Base-by-base conservation (phyloP, 2,797 vertebrate genomes). In the Coranthus polyacanthus region DNA sequence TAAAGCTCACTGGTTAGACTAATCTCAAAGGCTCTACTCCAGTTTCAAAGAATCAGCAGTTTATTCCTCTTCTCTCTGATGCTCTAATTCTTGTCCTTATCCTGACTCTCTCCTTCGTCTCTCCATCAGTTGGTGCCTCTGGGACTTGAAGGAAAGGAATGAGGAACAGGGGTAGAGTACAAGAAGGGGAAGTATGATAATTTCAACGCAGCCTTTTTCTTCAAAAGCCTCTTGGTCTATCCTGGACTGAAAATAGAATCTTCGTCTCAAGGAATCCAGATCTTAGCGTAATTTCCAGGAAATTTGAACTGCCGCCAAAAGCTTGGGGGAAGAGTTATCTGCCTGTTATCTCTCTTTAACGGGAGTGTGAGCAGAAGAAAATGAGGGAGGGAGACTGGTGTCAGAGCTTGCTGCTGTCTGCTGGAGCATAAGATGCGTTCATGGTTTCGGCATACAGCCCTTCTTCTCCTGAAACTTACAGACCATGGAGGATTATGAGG, bases 101-200 rank as follows among this genome's bases (percentile, higher is more conserved):
- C 89, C 90, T 84, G 87, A 93, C 75, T 90, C 89, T 77, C 85
- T 90, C 64, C 86, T 89, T 66, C 12, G 89, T 88, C 69, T 90
- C 92, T 90, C 92, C 93, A 93, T 94, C 71, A 79, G 92, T 89
- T 44, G 78, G 74, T 81, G 86, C 82, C 83, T 78, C 78, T 70
- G 76, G 80, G 72, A 90, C 69, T 78, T 29, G 24, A 47, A 78
- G 68, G 54, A 75, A 79, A 70, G 41, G 75, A 86, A 80, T 26
- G 44, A 81, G 68, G 63, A 82, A 68, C 53, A 72, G 68, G 37
- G 15, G 56, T 42, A 70, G 61, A 82, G 68, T 65, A 54, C 63
- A 68, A 73, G 50, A 56, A 55, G 41, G 29, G 64, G 54, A 56
- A 10, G n/a, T 73, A 81, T 74, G 65, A 65, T 72, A 79, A 81